Evolutionary conservation across 2,888 invertebrate species (phyloP).

Genomic region (Athalia cordata): DNA sequence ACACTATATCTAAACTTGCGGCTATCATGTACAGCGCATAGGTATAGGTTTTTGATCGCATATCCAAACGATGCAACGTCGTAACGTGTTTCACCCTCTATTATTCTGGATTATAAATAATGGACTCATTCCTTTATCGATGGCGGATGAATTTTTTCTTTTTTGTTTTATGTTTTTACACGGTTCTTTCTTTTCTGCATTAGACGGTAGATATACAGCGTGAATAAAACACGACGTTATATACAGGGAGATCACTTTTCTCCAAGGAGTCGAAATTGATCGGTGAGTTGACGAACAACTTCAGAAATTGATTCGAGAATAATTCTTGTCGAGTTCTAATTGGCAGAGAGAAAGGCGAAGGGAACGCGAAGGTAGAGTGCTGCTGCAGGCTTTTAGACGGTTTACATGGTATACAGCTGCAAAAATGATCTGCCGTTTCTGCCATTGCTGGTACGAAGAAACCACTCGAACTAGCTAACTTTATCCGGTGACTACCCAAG

Average conservation of each 20-base stretch:
- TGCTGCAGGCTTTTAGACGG: slow-evolving; percentile 10
- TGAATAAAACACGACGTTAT: slow-evolving; percentile 6
- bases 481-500: slow-evolving; percentile 14
- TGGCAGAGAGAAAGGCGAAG: not conserved
- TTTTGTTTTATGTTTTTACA: too few species aligned
- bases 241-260: slow-evolving; percentile 22
- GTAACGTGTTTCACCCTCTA: not conserved
- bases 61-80: too few species aligned
- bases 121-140: not conserved
- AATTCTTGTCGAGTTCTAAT: slow-evolving; percentile 59
- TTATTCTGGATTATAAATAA: not conserved
- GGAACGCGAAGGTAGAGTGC: slow-evolving; percentile 6
- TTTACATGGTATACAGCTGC: not conserved
- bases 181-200: too few species aligned
- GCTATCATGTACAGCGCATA: too few species aligned
- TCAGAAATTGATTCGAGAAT: slow-evolving; percentile 62
- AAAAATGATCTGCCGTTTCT: too few species aligned
- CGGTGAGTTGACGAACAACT: slow-evolving; percentile 63
- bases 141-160: not conserved
- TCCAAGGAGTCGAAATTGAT: slow-evolving; percentile 57
- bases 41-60: too few species aligned
- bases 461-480: slow-evolving; percentile 30
- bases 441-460: not conserved
- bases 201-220: too few species aligned
- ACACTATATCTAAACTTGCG: slow-evolving; percentile 4